Base-by-base conservation (phyloP, 2,888 invertebrate species). In the Seladonia tumulorum region DNA sequence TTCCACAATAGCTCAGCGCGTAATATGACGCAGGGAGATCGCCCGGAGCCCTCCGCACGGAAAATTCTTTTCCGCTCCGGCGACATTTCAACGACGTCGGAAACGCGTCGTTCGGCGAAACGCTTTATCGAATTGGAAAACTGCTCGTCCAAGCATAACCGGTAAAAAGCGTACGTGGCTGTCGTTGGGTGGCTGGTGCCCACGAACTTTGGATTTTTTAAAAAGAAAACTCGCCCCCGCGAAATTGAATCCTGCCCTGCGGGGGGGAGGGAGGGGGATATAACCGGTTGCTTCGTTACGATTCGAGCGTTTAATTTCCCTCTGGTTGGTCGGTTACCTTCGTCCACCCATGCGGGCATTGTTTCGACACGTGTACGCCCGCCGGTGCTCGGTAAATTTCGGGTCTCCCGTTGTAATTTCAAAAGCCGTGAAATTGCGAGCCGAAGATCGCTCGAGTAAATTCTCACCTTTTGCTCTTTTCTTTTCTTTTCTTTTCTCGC, bases 41-140 rank as follows among this genome's bases (percentile, higher is more conserved):
- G 35, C 49, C 49, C 66, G 66, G 49, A 8, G 8, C 72, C n/a
- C 35, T 35, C 77, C 39, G n/a, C 35, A 47, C 42, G 66, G 74
- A 79, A 85, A 86, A 86, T 87, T 83, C 87, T 86, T 81, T 83
- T 74, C 81, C 63, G 73, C 81, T 49, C 45, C 42, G 63, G n/a
- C 53, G 68, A 79, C 81, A 81, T 86, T 86, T 80, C 78, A 81
- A 76, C 83, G 35, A 79, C 76, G 81, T 76, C 60, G 78, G 79
- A 86, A 81, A 81, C 81, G 83, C 86, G 81, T 76, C 83, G 49
- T 47, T 76, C 81, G 72, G 29, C 42, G 70, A 77, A 70, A 76
- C 86, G 76, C 60, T 86, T 86, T 81, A 86, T 81, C 79, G 83
- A 81, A 83, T 86, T 66, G 87, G 60, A 74, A 81, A 79, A 83